Evolutionary conservation across 2,113 vertebrate genomes (phyloP).

Genomic region (Poicephalus meyeri): DNA sequence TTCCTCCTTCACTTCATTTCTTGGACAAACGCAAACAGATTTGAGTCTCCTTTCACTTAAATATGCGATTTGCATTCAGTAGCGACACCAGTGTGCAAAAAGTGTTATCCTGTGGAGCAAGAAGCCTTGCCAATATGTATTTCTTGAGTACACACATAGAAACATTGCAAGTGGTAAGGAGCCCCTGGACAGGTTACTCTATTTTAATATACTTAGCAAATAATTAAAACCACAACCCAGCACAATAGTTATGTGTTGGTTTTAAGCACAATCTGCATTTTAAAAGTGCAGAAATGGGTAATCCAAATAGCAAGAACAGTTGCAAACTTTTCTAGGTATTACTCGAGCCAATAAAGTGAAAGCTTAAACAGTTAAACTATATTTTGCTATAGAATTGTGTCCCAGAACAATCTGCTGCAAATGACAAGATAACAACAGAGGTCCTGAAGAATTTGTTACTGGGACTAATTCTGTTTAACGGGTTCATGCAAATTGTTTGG

Average conservation of each 20-base stretch:
- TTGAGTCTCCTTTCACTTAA: neutral
- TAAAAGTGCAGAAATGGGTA: neutral
- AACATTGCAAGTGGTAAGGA: neutral
- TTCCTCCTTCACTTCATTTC: neutral
- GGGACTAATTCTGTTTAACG: neutral
- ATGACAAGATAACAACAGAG: neutral
- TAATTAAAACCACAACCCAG: neutral
- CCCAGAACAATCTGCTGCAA: constrained; percentile 4
- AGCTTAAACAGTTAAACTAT: constrained; percentile 1
- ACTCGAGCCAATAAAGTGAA: neutral
- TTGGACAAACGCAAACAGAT: neutral
- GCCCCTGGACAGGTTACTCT: neutral
- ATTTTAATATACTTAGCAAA: neutral
- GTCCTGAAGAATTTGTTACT: constrained; percentile 7
- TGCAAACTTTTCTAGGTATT: neutral
- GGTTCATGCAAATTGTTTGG: neutral
- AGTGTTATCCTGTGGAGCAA: neutral
- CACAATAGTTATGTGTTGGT: neutral
- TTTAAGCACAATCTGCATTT: neutral
- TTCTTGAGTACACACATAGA: neutral
- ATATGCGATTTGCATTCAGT: neutral
- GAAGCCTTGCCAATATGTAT: neutral
- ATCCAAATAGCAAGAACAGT: neutral
- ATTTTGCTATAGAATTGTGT: neutral
- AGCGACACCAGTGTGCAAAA: neutral